Evolutionary conservation across 2,113 vertebrate genomes (phyloP).

Genomic region (Eurypyga helias): DNA sequence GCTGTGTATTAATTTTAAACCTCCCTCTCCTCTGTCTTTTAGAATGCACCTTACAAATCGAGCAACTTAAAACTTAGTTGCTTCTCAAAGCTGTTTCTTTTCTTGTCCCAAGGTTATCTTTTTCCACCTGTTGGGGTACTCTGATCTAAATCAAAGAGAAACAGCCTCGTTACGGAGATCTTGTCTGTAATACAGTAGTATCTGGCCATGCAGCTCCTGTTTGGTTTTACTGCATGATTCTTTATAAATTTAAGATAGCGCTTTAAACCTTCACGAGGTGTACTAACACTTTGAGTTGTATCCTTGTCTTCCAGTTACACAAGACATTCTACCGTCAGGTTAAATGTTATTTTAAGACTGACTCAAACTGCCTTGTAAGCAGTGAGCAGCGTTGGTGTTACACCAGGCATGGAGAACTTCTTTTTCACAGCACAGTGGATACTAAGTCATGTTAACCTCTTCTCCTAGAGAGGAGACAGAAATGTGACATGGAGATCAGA

Average conservation of each 20-base stretch:
- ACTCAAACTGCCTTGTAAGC: not conserved
- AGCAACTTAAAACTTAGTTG: constrained; percentile 2
- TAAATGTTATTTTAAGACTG: not conserved
- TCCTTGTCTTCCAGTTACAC: not conserved
- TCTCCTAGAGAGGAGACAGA: constrained; percentile 81
- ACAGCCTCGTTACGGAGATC: not conserved
- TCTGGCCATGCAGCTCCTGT: not conserved
- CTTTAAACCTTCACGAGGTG: not conserved
- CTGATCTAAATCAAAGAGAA: not conserved
- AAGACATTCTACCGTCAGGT: not conserved
- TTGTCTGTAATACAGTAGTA: not conserved
- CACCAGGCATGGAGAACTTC: not conserved
- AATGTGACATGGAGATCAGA: constrained; percentile 91
- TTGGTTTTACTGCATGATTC: not conserved
- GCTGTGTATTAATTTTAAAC: not conserved
- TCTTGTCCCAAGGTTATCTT: not conserved
- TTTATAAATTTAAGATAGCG: not conserved
- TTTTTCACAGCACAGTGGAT: not conserved
- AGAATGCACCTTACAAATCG: constrained; percentile 6
- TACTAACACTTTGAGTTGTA: not conserved
- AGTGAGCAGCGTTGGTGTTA: not conserved
- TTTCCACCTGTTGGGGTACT: not conserved
- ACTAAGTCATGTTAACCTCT: not conserved
- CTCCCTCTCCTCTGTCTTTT: not conserved
- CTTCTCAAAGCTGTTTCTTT: constrained; percentile 21